Evolutionary conservation across 2,888 invertebrate species (phyloP), one percentile per base, ranked within the genome.

Genomic region (Hydropsyche betteni): DNA sequence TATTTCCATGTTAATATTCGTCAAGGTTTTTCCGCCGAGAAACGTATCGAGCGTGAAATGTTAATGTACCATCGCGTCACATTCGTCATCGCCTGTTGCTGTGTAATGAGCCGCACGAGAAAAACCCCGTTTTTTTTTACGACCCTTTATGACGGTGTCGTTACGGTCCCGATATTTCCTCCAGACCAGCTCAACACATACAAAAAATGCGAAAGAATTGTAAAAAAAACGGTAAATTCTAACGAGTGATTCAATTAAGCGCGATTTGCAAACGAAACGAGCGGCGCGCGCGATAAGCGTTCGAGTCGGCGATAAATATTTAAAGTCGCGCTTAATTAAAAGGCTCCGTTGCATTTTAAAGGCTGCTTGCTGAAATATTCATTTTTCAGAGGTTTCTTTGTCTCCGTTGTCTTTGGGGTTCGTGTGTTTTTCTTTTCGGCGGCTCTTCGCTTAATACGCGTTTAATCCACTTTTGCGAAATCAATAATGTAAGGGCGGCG

Each of bases 51-150:
- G 58, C 58, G 14, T 36, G 34, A 64, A 64, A 64, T 34, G 64
- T 34, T 36, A 64, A 64, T 64, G 64, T 64, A 34, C n/a, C 36
- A 64, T 64, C 34, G 5, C 64, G 10, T 10, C 6, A 4, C 64
- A 64, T 64, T 64, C 64, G 64, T 64, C 64, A 64, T 64, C 64
- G 64, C 64, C 64, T 64, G 64, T 64, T 64, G 64, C 64, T 36
- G 64, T 64, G 64, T 64, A 64, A 64, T 64, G 64, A 64, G 64
- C 34, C 64, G 44, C 7, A 44, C 44, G 44, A 64, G 34, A 64
- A 55, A 55, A 64, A 36, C 33, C 64, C 8, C 64, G 36, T 64
- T 64, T 64, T 64, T 64, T 34, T 34, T 64, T 34, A 64, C 4
- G 44, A 44, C n/a, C 64, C 34, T 64, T 64, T 64, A 64, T 36